Percentiles rank a stretch among this genome's conserved stretches.
Evolutionary conservation across 37 sponge, comb jelly and placozoan genomes (phyloP).

Genomic region (Amphimedon queenslandica): DNA sequence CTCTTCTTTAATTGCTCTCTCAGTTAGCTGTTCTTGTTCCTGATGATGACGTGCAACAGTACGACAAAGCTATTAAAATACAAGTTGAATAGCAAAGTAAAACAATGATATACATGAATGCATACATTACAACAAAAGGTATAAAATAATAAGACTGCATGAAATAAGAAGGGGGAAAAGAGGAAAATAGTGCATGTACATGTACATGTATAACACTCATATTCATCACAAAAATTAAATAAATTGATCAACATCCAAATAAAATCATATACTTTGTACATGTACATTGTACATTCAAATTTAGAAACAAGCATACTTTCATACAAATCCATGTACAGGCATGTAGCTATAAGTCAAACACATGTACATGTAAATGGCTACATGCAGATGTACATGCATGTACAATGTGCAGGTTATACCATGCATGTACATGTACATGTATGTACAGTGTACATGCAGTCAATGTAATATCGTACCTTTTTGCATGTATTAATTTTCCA

Average conservation of each 20-base stretch:
- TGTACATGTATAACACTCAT: conserved; percentile 12
- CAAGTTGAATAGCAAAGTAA: background rate
- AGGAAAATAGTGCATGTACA: background rate
- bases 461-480: conserved; percentile 56
- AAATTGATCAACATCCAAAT: no score
- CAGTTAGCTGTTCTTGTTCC: conserved; percentile 56
- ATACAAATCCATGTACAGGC: background rate
- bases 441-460: no score
- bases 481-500: conserved; percentile 87
- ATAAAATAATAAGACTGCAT: background rate
- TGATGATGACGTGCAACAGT: conserved; percentile 69
- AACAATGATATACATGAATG: background rate
- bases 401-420: no score
- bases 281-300: no score
- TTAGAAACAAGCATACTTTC: no score
- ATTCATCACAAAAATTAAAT: no score
- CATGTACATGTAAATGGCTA: conserved; percentile 8
- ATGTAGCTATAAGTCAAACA: background rate
- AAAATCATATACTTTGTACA: no score
- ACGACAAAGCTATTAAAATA: conserved; percentile 57
- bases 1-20: conserved; percentile 68
- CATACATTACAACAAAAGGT: background rate
- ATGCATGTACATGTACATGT: conserved; percentile 7
- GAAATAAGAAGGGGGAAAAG: background rate
- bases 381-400: background rate